These are phyloP conservation scores for Scotopteryx bipunctaria DNA, from an alignment of 2,888 invertebrate species.

Conservation along the genomic window DNA sequence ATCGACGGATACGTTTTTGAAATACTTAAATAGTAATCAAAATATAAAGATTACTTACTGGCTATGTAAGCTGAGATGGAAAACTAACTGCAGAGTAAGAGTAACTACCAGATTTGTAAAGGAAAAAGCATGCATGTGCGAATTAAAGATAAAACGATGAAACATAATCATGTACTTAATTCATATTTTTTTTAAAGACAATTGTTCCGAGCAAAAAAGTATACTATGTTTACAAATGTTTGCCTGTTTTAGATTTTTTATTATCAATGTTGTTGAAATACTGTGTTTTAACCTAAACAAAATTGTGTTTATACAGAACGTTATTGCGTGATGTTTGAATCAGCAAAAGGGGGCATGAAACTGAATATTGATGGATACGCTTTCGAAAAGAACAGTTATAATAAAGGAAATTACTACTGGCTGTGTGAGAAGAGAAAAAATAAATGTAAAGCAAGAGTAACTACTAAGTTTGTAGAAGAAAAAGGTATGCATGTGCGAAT, in stretches of 20 bases:
- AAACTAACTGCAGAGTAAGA: background rate
- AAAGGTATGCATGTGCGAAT: background rate
- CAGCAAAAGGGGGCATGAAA: slow-evolving; percentile 9
- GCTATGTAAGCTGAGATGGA: slow-evolving; percentile 3
- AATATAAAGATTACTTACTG: slow-evolving; percentile 1
- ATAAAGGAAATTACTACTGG: slow-evolving; percentile 4
- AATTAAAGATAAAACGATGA: background rate
- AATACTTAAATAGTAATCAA: background rate
- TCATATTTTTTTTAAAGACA: too few species aligned
- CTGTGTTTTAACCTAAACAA: too few species aligned
- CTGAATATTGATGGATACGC: slow-evolving; percentile 1
- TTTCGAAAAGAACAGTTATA: background rate
- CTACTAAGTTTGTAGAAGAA: background rate
- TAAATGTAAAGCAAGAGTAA: background rate
- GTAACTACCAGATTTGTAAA: background rate
- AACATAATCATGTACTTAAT: slow-evolving; percentile 5
- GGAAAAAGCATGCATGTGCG: slow-evolving; percentile 4
- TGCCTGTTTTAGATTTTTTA: too few species aligned
- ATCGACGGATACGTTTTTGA: slow-evolving; percentile 1
- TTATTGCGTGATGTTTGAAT: background rate
- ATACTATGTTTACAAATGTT: too few species aligned
- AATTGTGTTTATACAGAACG: background rate
- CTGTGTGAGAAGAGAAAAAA: slow-evolving; percentile 2
- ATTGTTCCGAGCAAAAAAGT: too few species aligned
- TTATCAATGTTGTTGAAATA: too few species aligned